Conservation (phyloP, 2,888 invertebrate genomes). For the Leucoma salicis region DNA sequence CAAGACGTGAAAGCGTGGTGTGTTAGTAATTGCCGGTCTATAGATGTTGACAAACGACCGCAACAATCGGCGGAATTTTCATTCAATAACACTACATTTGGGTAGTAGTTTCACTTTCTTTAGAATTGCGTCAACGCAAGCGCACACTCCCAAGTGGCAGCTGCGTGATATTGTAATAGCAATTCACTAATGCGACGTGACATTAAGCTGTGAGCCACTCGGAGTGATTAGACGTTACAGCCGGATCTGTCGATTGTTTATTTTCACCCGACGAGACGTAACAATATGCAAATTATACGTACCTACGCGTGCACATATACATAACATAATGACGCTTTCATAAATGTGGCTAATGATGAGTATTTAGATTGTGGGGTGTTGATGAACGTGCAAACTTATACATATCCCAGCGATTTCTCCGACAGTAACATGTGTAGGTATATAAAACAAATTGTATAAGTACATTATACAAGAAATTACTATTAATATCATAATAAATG, state of each 20-base stretch:
- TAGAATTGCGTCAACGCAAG: conserved; percentile 56
- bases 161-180: conserved; percentile 45
- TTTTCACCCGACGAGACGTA: conserved; percentile 51
- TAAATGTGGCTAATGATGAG: conserved; percentile 32
- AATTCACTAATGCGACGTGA: conserved; percentile 51
- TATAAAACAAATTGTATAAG: not conserved
- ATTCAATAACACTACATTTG: conserved; percentile 52
- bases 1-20: conserved; percentile 53
- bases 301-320: conserved; percentile 31
- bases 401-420: conserved; percentile 23
- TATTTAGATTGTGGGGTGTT: conserved; percentile 23
- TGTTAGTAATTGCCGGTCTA: conserved; percentile 42
- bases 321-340: conserved; percentile 49
- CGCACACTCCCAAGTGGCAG: conserved; percentile 45
- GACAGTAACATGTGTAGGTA: conserved; percentile 3
- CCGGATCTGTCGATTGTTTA: conserved; percentile 54
- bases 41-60: conserved; percentile 51
- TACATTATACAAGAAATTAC: not conserved
- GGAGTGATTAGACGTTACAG: conserved; percentile 42
- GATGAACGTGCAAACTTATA: conserved; percentile 9
- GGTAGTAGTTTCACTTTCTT: conserved; percentile 70
- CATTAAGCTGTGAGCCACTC: conserved; percentile 43
- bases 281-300: conserved; percentile 54
- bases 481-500: not conserved
- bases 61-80: conserved; percentile 50